Percentiles rank a stretch among this genome's conserved stretches.
phyloP scores from a whole-genome alignment of 2,797 vertebrate species.

The Sphaeramia orbicularis region DNA sequence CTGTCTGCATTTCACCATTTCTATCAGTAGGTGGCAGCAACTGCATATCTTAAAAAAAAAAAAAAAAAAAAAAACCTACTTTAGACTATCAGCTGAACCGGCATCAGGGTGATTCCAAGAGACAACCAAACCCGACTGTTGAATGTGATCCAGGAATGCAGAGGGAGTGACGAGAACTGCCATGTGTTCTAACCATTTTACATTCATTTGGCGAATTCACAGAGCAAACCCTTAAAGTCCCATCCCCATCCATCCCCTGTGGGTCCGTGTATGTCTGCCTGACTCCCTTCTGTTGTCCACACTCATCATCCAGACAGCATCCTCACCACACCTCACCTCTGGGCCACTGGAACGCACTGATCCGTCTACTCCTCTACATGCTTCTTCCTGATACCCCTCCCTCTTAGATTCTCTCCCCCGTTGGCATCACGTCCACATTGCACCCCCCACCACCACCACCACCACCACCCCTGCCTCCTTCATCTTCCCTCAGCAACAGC shows the following conservation, averaged over 20 bases:
- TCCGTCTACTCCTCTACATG: conserved; percentile 8
- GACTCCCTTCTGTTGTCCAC: background rate
- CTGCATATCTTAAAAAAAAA: background rate
- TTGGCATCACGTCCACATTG: conserved; percentile 21
- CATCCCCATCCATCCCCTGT: too few relatives aligned
- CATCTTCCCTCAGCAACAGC: conserved; percentile 77
- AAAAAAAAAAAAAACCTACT: background rate
- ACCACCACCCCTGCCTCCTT: background rate
- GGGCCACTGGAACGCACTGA: conserved; percentile 19
- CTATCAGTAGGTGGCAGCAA: conserved; percentile 48
- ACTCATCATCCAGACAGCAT: conserved; percentile 8
- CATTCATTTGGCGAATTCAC: background rate
- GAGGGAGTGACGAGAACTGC: background rate
- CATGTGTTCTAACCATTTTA: background rate
- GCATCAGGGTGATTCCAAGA: background rate
- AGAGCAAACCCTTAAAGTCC: too few relatives aligned
- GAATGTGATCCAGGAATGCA: conserved; percentile 16
- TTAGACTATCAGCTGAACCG: background rate
- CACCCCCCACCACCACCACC: background rate
- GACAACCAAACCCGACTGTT: conserved; percentile 29
- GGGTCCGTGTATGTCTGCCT: background rate
- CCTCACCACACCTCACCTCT: conserved; percentile 34
- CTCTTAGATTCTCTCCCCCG: background rate
- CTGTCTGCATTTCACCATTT: background rate
- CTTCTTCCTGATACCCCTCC: background rate